Evolutionary conservation across 2,888 invertebrate genomes (phyloP), one percentile per base, ranked within the genome.

Genomic region (Proisotoma minuta): DNA sequence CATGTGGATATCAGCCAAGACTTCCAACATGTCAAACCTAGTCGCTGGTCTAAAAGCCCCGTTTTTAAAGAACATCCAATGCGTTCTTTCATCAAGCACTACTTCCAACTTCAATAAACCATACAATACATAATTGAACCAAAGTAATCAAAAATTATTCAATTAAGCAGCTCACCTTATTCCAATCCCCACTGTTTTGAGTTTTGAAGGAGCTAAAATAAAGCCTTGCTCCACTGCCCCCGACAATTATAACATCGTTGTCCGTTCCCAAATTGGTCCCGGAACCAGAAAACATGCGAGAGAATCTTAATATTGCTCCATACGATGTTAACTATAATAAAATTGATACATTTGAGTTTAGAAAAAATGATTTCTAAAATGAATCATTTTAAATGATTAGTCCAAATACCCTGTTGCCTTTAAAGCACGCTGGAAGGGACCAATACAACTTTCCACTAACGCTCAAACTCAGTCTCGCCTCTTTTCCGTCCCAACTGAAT

Each of bases 171-270:
- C 43, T 4, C 18, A 43, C 43, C 18, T 43, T 43, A 23, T 59
- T 28, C 59, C 49, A 59, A 12, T 15, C 20, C 18, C 57, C 63
- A 20, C 20, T 49, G 22, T 48, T 49, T 28, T 56, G 66, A 3
- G 48, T 52, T n/a, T 61, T 62, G 23, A 65, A 64, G 1, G 71
- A 63, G 10, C 63, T 67, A 66, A 64, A 69, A 24, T 62, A 69
- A 20, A 71, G 50, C n/a, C 62, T 57, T 2, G 63, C 60, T 15
- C 71, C 71, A 23, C 60, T 62, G 2, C 61, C 56, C 2, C 54
- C 60, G 1, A 69, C 66, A 26, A 71, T 60, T 22, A 71, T 71
- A 12, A 71, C 64, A 43, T 71, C 71, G 39, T 68, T 65, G 51
- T 66, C 68, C 20, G 60, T 49, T 15, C 64, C 65, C 18, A 62